phyloP scores from a whole-genome alignment of 2,113 vertebrate genomes.

The Apodemus sylvaticus region DNA sequence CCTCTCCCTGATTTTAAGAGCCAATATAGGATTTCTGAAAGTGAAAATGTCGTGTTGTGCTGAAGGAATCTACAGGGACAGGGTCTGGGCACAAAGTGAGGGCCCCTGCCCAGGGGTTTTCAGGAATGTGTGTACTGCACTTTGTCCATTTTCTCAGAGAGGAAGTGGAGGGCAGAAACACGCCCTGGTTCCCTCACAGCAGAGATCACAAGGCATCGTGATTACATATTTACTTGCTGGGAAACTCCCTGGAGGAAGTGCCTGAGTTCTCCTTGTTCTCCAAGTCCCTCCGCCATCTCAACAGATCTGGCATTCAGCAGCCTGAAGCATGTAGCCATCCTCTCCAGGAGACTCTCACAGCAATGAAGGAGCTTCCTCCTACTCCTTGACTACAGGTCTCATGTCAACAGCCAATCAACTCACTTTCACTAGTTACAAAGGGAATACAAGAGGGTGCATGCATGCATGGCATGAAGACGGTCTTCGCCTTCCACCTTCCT shows the following conservation, averaged over 20 bases:
- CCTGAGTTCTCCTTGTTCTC: background rate
- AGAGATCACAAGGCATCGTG: fast-evolving
- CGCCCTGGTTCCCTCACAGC: background rate
- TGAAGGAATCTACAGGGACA: background rate
- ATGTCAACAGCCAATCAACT: background rate
- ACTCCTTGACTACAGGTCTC: background rate
- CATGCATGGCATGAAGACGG: too few relatives aligned
- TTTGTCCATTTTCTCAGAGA: background rate
- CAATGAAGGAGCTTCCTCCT: background rate
- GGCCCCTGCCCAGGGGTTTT: fast-evolving
- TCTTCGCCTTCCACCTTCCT: too few relatives aligned
- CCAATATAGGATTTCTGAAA: slow-evolving; percentile 10
- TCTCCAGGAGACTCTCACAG: background rate
- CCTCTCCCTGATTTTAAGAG: background rate
- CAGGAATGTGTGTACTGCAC: background rate
- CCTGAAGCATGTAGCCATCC: background rate
- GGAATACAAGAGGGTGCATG: too few relatives aligned
- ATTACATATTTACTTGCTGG: background rate
- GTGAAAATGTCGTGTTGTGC: background rate
- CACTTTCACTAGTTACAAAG: background rate
- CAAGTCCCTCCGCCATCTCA: background rate
- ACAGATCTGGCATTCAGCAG: background rate
- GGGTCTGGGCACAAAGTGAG: background rate
- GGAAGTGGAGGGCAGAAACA: background rate
- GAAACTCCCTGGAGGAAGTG: background rate